Base-by-base conservation (phyloP, 1,140 invertebrate species). In the Ceratoteleas bidentatus region DNA sequence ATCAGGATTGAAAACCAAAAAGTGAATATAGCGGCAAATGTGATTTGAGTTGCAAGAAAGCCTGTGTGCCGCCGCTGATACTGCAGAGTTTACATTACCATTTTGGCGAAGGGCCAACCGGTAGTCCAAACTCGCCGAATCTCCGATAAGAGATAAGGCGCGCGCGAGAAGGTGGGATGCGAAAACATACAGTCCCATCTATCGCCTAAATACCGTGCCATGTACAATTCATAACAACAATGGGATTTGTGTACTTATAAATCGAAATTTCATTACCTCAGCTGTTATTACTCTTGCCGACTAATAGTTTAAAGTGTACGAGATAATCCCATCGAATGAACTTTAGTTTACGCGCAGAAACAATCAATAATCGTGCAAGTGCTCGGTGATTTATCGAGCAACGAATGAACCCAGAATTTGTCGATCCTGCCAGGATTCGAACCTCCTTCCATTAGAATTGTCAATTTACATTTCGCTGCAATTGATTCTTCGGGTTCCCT, bases 41-140 rank as follows among this genome's bases (percentile, higher is more conserved):
- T 78, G 81, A 83, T 83, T 83, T 73, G 54, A 78, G 75, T 74
- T 74, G 60, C 81, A 70, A 78, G 81, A 69, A 78, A 70, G 64
- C 70, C 70, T 45, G 43, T 58, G 57, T 57, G 58, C 45, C 36
- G 57, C 10, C 58, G 74, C 65, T 74, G 66, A 68, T 78, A 70
- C 64, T 78, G 81, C 76, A 68, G 62, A 75, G 75, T 79, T 83
- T 83, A 79, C 66, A 83, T 83, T 83, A 79, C 75, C 81, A 83
- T 83, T 83, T 83, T 83, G 81, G 81, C 70, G 34, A 52, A 11
- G n/a, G 56, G 81, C 81, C 81, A 83, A 79, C 54, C 56, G 66
- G 53, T 72, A 79, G 66, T 79, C 65, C 66, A 54, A 75, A 73
- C 73, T 77, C 65, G 36, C 68, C 68, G 36, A 79, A 75, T 75